phyloP scores from a whole-genome alignment of 1,140 invertebrate genomes.

The Belonocnema kinseyi region DNA sequence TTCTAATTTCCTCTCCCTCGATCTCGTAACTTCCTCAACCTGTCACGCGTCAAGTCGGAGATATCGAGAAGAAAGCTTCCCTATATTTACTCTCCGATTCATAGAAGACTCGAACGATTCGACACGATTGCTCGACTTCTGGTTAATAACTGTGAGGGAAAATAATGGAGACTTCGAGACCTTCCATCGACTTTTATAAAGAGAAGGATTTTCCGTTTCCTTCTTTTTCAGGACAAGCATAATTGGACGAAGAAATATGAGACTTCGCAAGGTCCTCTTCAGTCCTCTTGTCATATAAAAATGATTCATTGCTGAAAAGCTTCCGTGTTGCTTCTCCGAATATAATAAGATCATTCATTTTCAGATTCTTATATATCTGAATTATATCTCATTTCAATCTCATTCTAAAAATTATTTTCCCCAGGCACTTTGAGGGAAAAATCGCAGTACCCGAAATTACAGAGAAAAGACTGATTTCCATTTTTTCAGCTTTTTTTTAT shows the following conservation, averaged over 20 bases:
- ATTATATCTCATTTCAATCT: too few relatives aligned
- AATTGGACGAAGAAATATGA: slow-evolving; percentile 30
- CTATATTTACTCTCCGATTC: slow-evolving; percentile 52
- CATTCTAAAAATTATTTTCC: not conserved
- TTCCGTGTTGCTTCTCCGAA: not conserved
- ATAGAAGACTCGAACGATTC: slow-evolving; percentile 49
- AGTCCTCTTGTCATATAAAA: not conserved
- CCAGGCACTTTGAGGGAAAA: not conserved
- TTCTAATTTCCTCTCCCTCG: slow-evolving; percentile 31
- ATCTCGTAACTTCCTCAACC: slow-evolving; percentile 42
- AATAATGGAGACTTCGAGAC: slow-evolving; percentile 47
- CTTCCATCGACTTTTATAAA: not conserved
- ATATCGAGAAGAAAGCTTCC: slow-evolving; percentile 46
- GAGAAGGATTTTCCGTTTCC: not conserved
- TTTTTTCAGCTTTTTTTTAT: too few relatives aligned
- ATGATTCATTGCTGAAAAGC: not conserved
- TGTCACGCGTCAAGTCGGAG: slow-evolving; percentile 40
- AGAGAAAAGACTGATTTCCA: too few relatives aligned
- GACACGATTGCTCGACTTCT: slow-evolving; percentile 52
- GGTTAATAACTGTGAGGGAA: slow-evolving; percentile 53
- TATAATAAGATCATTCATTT: too few relatives aligned
- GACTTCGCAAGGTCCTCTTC: slow-evolving; percentile 1
- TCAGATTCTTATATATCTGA: too few relatives aligned
- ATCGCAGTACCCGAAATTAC: slow-evolving; percentile 1
- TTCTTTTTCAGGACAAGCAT: slow-evolving; percentile 6